phyloP scores from a whole-genome alignment of 2,888 invertebrate species.

The Tenthredo livida region DNA sequence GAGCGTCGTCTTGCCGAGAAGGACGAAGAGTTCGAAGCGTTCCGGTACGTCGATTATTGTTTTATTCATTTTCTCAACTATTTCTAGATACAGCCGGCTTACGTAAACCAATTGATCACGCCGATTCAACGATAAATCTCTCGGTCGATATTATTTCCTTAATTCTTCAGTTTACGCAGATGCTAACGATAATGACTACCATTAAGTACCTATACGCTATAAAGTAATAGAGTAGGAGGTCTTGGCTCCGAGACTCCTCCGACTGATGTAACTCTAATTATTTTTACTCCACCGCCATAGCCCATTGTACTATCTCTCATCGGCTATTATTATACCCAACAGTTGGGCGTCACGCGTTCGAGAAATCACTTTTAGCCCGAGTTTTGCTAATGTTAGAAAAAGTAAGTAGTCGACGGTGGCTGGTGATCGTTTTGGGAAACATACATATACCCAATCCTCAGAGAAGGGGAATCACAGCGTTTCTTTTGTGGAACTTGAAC shows the following conservation, averaged over 20 bases:
- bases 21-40: constrained; percentile 98
- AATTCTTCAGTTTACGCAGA: neutral
- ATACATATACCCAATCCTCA: neutral
- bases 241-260: neutral
- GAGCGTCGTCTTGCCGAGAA: constrained; percentile 98
- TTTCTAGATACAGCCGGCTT: constrained; percentile 2
- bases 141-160: neutral
- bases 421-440: neutral
- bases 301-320: constrained; percentile 45
- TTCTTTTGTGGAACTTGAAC: neutral
- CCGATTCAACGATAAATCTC: neutral
- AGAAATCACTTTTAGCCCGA: neutral
- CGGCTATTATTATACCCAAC: constrained; percentile 59
- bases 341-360: constrained; percentile 52
- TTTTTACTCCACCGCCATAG: constrained; percentile 58
- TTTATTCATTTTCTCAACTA: neutral
- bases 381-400: neutral
- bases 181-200: constrained; percentile 6
- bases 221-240: neutral
- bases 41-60: constrained; percentile 87
- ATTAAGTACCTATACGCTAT: neutral
- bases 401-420: neutral
- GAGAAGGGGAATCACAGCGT: neutral
- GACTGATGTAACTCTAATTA: constrained; percentile 57
- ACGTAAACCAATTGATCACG: neutral